A percentile compares a stretch with the other conserved stretches of the same genome.
Evolutionary conservation across 2,888 invertebrate genomes (phyloP).

Genomic region (Watsonalla binaria): DNA sequence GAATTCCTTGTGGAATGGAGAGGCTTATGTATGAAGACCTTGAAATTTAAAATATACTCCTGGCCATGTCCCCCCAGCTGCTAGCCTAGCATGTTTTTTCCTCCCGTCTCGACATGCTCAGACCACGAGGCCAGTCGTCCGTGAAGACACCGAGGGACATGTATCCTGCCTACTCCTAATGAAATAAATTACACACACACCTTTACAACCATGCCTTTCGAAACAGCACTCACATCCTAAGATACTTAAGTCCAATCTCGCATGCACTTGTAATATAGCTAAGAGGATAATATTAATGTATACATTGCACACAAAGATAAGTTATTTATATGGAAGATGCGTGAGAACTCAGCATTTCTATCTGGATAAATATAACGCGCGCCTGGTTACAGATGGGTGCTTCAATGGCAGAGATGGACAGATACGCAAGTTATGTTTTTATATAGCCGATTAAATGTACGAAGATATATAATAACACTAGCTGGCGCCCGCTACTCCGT

Average conservation of each 20-base stretch:
- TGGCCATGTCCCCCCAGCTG: constrained; percentile 16
- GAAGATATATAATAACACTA: no score
- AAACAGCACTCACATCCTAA: constrained; percentile 15
- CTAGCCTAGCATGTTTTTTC: constrained; percentile 50
- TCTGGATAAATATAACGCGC: constrained; percentile 20
- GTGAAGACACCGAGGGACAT: constrained; percentile 74
- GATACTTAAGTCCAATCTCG: constrained; percentile 16
- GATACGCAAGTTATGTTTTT: neutral
- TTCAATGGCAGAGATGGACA: constrained; percentile 4
- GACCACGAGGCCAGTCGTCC: constrained; percentile 58
- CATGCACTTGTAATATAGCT: constrained; percentile 5
- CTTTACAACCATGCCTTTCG: constrained; percentile 25
- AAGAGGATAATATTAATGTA: constrained; percentile 61
- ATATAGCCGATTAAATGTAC: neutral
- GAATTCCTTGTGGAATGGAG: no score
- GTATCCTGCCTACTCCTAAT: constrained; percentile 76
- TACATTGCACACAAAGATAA: constrained; percentile 32
- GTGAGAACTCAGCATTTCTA: constrained; percentile 48
- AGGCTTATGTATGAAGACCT: neutral
- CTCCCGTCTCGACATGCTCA: constrained; percentile 64
- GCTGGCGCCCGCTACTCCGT: no score
- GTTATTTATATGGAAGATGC: constrained; percentile 26
- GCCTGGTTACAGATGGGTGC: constrained; percentile 14
- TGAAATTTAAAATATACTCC: neutral
- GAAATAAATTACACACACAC: constrained; percentile 62